Percentiles rank a stretch among this genome's conserved stretches.
Evolutionary conservation across 2,113 vertebrate species (phyloP).

Genomic region (Paratilapia polleni): DNA sequence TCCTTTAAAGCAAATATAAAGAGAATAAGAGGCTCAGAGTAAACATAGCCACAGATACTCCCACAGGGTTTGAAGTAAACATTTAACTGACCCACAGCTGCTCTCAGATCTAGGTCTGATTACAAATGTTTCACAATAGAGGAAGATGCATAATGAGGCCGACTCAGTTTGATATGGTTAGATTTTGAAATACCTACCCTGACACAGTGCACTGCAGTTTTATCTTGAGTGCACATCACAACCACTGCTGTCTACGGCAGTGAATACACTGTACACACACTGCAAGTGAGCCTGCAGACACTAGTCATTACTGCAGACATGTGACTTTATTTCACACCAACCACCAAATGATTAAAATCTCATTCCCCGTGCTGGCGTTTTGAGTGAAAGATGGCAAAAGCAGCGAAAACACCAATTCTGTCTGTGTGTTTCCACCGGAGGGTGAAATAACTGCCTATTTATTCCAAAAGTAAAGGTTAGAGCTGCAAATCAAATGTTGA

Average conservation of each 20-base stretch:
- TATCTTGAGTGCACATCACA: slow-evolving; percentile 20
- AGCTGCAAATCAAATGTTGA: background rate
- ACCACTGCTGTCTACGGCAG: background rate
- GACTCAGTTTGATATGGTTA: background rate
- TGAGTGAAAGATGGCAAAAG: background rate
- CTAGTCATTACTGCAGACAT: slow-evolving; percentile 27
- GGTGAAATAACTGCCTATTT: slow-evolving; percentile 8
- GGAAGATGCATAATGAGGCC: background rate
- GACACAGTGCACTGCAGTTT: background rate
- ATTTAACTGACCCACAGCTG: background rate
- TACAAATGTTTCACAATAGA: background rate
- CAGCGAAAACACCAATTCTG: background rate
- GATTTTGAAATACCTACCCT: background rate
- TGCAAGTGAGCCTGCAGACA: slow-evolving; percentile 25
- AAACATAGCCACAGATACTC: background rate
- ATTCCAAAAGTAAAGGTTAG: background rate
- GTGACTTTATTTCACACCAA: slow-evolving; percentile 39
- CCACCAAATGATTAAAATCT: slow-evolving; percentile 30
- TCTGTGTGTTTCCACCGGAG: slow-evolving; percentile 2
- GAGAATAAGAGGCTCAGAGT: background rate
- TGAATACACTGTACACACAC: slow-evolving; percentile 2
- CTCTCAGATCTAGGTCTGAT: slow-evolving; percentile 2
- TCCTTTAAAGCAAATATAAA: too few species aligned
- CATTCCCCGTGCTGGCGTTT: background rate
- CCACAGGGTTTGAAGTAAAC: background rate